A percentile compares a stretch with the other conserved stretches of the same genome.
Evolutionary conservation across 2,888 invertebrate genomes (phyloP).

Genomic region (Drepanosiphum platanoidis): DNA sequence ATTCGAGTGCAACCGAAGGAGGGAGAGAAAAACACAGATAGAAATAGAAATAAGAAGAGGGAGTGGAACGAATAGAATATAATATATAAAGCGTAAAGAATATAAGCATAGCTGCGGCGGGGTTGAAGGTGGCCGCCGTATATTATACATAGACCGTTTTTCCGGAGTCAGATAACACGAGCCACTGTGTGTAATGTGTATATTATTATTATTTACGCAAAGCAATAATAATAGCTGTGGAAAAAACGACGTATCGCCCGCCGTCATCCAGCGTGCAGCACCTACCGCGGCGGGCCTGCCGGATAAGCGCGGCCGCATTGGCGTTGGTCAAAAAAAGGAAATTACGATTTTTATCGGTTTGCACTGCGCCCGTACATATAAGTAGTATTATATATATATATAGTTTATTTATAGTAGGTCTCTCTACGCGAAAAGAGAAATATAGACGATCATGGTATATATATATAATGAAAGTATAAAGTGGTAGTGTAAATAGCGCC

Average conservation of each 20-base stretch:
- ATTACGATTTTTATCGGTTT: conserved; percentile 58
- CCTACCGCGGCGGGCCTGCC: neutral
- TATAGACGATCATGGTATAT: neutral
- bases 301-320: conserved; percentile 20
- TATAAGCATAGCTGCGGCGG: too few species aligned
- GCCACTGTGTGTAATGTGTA: too few species aligned
- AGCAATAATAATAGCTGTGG: neutral
- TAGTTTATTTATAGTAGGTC: too few species aligned
- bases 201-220: too few species aligned
- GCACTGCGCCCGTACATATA: neutral
- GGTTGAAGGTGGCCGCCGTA: neutral
- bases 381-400: neutral
- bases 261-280: neutral
- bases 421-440: too few species aligned
- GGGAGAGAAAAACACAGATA: neutral
- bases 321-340: conserved; percentile 58
- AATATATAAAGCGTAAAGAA: neutral
- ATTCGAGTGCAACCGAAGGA: neutral
- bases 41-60: neutral
- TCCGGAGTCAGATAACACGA: neutral
- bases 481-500: too few species aligned
- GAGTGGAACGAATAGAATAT: neutral
- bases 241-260: conserved; percentile 6
- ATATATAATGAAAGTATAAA: too few species aligned
- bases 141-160: neutral